These are phyloP conservation scores for Craniophora ligustri DNA, from an alignment of 2,888 invertebrate species.

Conservation along the genomic window DNA sequence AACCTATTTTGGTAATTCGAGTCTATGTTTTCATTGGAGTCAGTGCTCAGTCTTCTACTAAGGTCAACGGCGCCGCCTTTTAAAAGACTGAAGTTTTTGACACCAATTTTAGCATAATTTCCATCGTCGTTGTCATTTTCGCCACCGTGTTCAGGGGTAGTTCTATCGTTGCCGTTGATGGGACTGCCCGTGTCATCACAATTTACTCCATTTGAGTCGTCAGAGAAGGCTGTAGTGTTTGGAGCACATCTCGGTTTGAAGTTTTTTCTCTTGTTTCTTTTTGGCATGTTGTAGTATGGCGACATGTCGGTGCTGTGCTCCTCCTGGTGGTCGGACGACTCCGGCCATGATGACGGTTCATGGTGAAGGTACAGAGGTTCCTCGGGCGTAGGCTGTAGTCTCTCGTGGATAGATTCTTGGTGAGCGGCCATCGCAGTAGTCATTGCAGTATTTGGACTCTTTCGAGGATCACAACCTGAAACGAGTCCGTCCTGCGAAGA, in stretches of 20 bases:
- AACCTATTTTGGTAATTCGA: conserved; percentile 83
- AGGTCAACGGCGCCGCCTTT: conserved; percentile 86
- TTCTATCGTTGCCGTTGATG: conserved; percentile 80
- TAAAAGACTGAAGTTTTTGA: conserved; percentile 84
- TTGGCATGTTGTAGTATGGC: conserved; percentile 87
- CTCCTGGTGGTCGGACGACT: conserved; percentile 76
- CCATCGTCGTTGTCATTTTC: conserved; percentile 71
- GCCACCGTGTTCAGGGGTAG: conserved; percentile 71
- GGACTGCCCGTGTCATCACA: conserved; percentile 73
- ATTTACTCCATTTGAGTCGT: conserved; percentile 82
- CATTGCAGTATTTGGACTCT: conserved; percentile 84
- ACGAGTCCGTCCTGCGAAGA: conserved; percentile 77
- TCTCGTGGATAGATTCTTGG: conserved; percentile 87
- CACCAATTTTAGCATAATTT: conserved; percentile 80
- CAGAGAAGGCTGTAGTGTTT: conserved; percentile 84
- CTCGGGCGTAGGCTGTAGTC: conserved; percentile 82
- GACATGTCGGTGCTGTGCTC: conserved; percentile 80
- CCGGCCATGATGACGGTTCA: conserved; percentile 87
- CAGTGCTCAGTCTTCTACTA: conserved; percentile 84
- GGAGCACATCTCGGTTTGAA: conserved; percentile 93
- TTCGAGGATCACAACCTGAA: conserved; percentile 74
- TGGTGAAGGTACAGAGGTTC: conserved; percentile 83
- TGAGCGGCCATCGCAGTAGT: conserved; percentile 89
- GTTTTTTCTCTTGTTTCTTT: conserved; percentile 93
- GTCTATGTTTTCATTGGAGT: conserved; percentile 87